Evolutionary conservation across 2,888 invertebrate genomes (phyloP).

Genomic region (Cremastinae sp.): DNA sequence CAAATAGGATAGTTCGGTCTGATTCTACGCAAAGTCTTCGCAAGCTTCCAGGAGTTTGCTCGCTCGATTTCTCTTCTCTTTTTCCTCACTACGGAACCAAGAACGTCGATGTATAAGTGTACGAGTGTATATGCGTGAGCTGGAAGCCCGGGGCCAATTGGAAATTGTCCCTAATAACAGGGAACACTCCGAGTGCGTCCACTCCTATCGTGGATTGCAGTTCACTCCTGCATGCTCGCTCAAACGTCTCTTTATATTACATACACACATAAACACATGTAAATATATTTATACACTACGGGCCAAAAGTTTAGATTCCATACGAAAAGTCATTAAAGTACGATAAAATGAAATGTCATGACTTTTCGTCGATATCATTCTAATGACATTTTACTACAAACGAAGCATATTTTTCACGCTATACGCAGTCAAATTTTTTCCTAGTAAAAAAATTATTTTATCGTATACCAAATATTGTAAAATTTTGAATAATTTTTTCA

Average conservation of each 20-base stretch:
- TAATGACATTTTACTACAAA: too few relatives aligned
- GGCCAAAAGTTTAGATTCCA: slow-evolving; percentile 28
- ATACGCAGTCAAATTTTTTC: too few relatives aligned
- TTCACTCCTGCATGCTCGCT: slow-evolving; percentile 70
- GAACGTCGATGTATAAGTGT: slow-evolving; percentile 58
- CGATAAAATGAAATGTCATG: too few relatives aligned
- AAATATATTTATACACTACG: slow-evolving; percentile 19
- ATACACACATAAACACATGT: slow-evolving; percentile 39
- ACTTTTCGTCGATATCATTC: too few relatives aligned
- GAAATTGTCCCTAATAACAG: slow-evolving; percentile 80
- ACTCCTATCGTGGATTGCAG: slow-evolving; percentile 75
- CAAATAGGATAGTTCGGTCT: too few relatives aligned
- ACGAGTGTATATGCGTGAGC: slow-evolving; percentile 61
- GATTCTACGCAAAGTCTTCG: slow-evolving; percentile 11
- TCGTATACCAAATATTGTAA: too few relatives aligned
- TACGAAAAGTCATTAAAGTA: too few relatives aligned
- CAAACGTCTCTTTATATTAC: slow-evolving; percentile 73
- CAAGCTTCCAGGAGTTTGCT: slow-evolving; percentile 17
- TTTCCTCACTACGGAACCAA: slow-evolving; percentile 25
- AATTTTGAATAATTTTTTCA: too few relatives aligned
- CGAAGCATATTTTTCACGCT: too few relatives aligned
- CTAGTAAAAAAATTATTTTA: too few relatives aligned
- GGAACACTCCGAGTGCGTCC: slow-evolving; percentile 73
- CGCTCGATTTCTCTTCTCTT: slow-evolving; percentile 34
- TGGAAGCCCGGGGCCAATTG: slow-evolving; percentile 76